A percentile compares a stretch with the other conserved stretches of the same genome.
Conservation (phyloP, 2,888 invertebrate genomes). For the Ommatoiulus sabulosus region DNA sequence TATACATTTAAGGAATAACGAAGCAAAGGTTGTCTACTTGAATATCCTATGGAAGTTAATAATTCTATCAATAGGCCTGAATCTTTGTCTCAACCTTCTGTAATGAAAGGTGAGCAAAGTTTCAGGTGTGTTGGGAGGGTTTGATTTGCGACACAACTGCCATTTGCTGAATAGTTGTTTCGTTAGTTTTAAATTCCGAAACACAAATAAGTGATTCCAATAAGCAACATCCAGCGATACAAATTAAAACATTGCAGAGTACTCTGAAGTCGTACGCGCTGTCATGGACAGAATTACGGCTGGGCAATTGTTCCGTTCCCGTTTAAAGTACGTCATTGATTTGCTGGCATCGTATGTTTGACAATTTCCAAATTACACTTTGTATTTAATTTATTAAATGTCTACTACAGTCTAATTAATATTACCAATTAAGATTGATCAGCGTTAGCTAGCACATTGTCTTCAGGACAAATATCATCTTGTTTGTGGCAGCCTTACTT, state of each 20-base stretch:
- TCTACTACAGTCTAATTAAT: not conserved
- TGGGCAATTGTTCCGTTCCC: too few relatives aligned
- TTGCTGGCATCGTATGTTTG: not conserved
- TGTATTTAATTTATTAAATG: too few relatives aligned
- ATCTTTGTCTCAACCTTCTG: constrained; percentile 63
- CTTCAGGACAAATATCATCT: not conserved
- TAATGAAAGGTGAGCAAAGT: constrained; percentile 63
- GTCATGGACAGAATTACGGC: too few relatives aligned
- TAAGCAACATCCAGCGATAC: too few relatives aligned
- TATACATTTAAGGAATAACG: not conserved
- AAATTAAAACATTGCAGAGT: too few relatives aligned
- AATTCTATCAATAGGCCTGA: constrained; percentile 60
- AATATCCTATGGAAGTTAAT: not conserved
- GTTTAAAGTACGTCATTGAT: not conserved
- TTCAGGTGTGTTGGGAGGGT: constrained; percentile 62
- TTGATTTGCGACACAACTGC: not conserved
- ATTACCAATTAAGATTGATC: not conserved
- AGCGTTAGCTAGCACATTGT: too few relatives aligned
- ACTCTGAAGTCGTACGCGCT: too few relatives aligned
- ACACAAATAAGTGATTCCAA: not conserved
- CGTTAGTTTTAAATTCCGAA: not conserved
- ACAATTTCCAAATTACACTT: too few relatives aligned
- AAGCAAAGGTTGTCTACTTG: constrained; percentile 11
- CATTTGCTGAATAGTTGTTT: not conserved
- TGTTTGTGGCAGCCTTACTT: constrained; percentile 56